These are phyloP conservation scores for Homalodisca vitripennis DNA, from an alignment of 1,140 invertebrate species.

Conservation along the genomic window DNA sequence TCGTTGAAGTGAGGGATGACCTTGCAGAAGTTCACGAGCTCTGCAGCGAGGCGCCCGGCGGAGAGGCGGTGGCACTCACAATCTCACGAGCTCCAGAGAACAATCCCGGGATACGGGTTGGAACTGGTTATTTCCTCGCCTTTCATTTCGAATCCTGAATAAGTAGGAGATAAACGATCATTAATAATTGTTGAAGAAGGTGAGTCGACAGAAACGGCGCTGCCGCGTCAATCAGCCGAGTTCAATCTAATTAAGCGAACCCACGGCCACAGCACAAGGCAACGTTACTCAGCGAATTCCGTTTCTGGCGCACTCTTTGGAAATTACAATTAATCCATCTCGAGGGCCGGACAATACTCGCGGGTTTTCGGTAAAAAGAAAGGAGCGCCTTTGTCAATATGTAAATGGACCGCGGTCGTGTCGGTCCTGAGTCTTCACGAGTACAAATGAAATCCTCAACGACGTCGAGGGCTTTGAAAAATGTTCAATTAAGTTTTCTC, in stretches of 20 bases:
- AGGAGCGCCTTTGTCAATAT: conserved; percentile 15
- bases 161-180: conserved; percentile 28
- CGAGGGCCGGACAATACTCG: conserved; percentile 2
- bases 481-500: conserved; percentile 25
- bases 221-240: conserved; percentile 17
- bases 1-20: too few species aligned
- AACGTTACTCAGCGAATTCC: conserved; percentile 23
- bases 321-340: conserved; percentile 28
- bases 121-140: conserved; percentile 1
- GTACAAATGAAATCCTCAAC: conserved; percentile 14
- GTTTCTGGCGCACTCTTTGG: conserved; percentile 19
- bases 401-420: conserved; percentile 22
- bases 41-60: too few species aligned
- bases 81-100: not conserved
- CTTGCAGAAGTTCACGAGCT: too few species aligned
- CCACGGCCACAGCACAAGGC: conserved; percentile 2
- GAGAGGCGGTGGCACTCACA: too few species aligned
- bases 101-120: not conserved
- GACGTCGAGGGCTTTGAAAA: conserved; percentile 9
- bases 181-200: conserved; percentile 27
- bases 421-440: not conserved
- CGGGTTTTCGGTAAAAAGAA: not conserved
- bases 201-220: conserved; percentile 24
- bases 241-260: conserved; percentile 23
- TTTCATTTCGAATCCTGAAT: conserved; percentile 19